Base-by-base conservation (phyloP, 2,797 vertebrate genomes). In the Carapus acus region DNA sequence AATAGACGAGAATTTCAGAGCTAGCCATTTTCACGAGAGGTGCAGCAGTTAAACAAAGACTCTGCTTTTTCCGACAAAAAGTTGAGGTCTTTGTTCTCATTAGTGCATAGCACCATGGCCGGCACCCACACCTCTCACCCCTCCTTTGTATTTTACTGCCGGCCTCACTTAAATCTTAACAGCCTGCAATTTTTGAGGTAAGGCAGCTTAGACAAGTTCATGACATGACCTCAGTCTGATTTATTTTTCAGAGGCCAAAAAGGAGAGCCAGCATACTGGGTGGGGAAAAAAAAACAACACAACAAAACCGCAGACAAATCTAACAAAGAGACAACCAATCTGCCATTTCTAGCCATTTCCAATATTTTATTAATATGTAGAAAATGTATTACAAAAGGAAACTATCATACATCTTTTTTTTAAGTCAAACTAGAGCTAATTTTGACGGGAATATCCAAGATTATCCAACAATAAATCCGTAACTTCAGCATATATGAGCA, bases 331-430 rank as follows among this genome's bases (percentile, higher is more conserved):
- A n/a, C n/a, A n/a, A n/a, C n/a, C n/a, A n/a, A n/a, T n/a, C n/a
- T n/a, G n/a, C n/a, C 31, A 46, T 58, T 51, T 66, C 23, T n/a
- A 54, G 62, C 72, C 73, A 82, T 84, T 93, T 88, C 66, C 83
- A 91, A 92, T 93, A 90, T 94, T 98, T 98, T 98, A 98, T 95
- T 98, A 97, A 95, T 88, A 89, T 90, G 93, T 98, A 98, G 93
- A 98, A 98, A 98, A 98, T 94, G 90, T 93, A 93, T 93, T 94
- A 97, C 94, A 97, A 98, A 98, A 97, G 92, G 93, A 93, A n/a
- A 89, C 89, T 94, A 92, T 93, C 93, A 90, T 93, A 96, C 91
- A 93, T 91, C n/a, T n/a, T n/a, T n/a, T n/a, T 88, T 89, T 91
- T 91, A 91, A 82, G 89, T 90, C 88, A 91, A 93, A 93, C 92